Evolutionary conservation across 2,797 vertebrate genomes (phyloP).

Genomic region (Rhinophrynus dorsalis): DNA sequence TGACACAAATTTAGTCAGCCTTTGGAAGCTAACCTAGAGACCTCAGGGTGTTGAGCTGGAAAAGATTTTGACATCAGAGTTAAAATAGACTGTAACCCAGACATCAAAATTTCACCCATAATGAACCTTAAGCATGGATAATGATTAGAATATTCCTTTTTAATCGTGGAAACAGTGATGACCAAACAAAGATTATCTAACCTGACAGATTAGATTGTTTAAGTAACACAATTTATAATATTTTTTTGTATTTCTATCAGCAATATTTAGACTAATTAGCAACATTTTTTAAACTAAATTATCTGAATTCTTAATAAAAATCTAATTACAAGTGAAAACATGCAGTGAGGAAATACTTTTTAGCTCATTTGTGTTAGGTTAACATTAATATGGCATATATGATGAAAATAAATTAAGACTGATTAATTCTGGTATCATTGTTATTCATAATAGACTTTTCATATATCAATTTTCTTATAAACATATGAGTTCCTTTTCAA

Average conservation of each 20-base stretch:
- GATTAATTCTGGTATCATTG: too few species aligned
- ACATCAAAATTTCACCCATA: slow-evolving; percentile 67
- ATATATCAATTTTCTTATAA: too few species aligned
- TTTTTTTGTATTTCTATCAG: not conserved
- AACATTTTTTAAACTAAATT: too few species aligned
- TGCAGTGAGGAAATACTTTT: too few species aligned
- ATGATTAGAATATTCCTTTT: slow-evolving; percentile 80
- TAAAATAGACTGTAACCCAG: slow-evolving; percentile 71
- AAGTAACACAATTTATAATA: not conserved
- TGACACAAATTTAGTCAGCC: slow-evolving; percentile 60
- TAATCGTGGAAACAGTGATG: slow-evolving; percentile 73
- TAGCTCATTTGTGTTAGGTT: too few species aligned
- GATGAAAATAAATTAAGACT: too few species aligned
- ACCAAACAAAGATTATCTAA: slow-evolving; percentile 73
- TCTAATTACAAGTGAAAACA: too few species aligned
- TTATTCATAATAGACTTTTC: too few species aligned
- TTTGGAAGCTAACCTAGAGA: slow-evolving; percentile 72
- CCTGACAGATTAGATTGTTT: slow-evolving; percentile 66
- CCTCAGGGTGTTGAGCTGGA: slow-evolving; percentile 84
- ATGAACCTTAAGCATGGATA: slow-evolving; percentile 63
- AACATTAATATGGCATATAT: too few species aligned
- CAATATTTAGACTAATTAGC: too few species aligned
- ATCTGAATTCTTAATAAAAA: too few species aligned
- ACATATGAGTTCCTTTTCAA: too few species aligned
- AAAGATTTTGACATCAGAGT: slow-evolving; percentile 73